A percentile compares a stretch with the other conserved stretches of the same genome.
phyloP scores from a whole-genome alignment of 2,797 vertebrate species.

The Danio choprae region DNA sequence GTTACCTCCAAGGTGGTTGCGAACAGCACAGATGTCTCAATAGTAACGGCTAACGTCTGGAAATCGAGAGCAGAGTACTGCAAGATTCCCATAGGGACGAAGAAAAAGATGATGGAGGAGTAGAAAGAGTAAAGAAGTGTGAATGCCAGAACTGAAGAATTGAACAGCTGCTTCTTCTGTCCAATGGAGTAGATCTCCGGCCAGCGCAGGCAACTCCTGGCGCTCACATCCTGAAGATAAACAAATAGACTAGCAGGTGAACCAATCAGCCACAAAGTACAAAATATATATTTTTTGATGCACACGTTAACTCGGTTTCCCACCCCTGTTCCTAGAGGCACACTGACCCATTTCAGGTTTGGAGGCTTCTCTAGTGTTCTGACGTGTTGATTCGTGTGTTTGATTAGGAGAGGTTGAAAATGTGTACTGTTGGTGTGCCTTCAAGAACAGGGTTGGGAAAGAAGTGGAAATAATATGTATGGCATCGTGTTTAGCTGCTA shows the following conservation, averaged over 20 bases:
- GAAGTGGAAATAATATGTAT: too few species aligned
- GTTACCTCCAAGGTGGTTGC: conserved; percentile 83
- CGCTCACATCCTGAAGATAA: conserved; percentile 81
- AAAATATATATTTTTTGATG: too few species aligned
- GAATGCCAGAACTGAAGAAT: conserved; percentile 71
- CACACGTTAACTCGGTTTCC: too few species aligned
- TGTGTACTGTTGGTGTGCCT: too few species aligned
- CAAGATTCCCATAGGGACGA: conserved; percentile 79
- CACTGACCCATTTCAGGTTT: too few species aligned
- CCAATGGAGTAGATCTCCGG: conserved; percentile 83
- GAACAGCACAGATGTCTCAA: conserved; percentile 80
- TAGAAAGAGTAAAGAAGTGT: conserved; percentile 79
- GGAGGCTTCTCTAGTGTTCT: too few species aligned
- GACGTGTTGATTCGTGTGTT: too few species aligned
- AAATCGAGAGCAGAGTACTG: conserved; percentile 75
- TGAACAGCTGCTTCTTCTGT: conserved; percentile 82
- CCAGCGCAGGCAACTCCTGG: conserved; percentile 78
- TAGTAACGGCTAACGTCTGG: conserved; percentile 84
- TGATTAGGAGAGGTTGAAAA: too few species aligned
- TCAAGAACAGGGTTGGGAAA: too few species aligned
- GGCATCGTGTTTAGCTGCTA: too few species aligned
- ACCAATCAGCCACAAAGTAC: not conserved
- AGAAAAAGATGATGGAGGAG: conserved; percentile 85
- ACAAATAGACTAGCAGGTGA: conserved; percentile 10
- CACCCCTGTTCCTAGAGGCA: too few species aligned